Evolutionary conservation across 53 echinoderm and acorn worm species (phyloP).

Genomic region (Crossaster papposus): DNA sequence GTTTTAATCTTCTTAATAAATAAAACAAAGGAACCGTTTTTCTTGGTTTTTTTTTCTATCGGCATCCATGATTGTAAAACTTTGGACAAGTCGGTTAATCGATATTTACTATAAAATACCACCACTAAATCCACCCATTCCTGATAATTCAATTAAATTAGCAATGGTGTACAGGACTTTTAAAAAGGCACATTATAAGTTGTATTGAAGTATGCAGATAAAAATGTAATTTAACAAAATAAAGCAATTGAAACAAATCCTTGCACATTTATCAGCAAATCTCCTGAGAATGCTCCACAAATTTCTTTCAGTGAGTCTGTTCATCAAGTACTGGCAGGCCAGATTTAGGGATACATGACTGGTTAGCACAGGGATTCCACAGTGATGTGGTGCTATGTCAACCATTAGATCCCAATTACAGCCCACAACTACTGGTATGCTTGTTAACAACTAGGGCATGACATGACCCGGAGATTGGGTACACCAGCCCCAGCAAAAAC

Average conservation of each 20-base stretch:
- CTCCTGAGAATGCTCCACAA: background rate
- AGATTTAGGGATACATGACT: background rate
- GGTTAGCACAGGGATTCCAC: background rate
- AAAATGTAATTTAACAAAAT: background rate
- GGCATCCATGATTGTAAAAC: too few relatives aligned
- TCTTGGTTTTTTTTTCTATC: too few relatives aligned
- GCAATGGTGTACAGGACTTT: too few relatives aligned
- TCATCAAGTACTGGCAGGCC: background rate
- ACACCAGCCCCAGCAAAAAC: background rate
- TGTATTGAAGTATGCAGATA: background rate
- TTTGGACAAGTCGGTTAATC: too few relatives aligned
- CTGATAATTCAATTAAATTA: too few relatives aligned
- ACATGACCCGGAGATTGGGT: background rate
- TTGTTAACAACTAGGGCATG: constrained; percentile 63
- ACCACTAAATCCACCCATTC: too few relatives aligned
- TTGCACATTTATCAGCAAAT: background rate
- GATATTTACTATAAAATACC: too few relatives aligned
- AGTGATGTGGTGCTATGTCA: constrained; percentile 1
- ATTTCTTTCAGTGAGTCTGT: background rate
- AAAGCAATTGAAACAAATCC: background rate
- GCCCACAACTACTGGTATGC: constrained; percentile 29
- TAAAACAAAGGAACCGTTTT: too few relatives aligned
- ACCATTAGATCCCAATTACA: constrained; percentile 44
- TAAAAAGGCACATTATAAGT: too few relatives aligned
- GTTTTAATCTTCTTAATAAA: too few relatives aligned